These are phyloP conservation scores for Semicossyphus pulcher DNA, from an alignment of 2,113 vertebrate species.

Conservation along the genomic window DNA sequence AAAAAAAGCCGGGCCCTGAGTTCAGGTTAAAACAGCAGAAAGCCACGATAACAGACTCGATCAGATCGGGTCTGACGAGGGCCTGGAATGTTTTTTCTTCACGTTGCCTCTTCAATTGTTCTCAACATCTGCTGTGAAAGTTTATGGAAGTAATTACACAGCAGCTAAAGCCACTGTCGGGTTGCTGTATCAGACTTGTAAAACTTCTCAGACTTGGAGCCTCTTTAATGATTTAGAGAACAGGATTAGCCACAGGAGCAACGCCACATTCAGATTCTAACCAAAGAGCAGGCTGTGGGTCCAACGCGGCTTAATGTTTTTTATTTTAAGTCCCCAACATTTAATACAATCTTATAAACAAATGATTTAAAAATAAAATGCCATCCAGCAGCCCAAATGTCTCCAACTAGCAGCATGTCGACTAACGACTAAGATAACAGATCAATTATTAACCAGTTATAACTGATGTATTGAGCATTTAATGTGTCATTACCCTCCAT, in stretches of 20 bases:
- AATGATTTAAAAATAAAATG: neutral
- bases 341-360: neutral
- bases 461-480: neutral
- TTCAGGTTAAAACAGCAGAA: neutral
- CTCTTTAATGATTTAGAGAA: slow-evolving; percentile 51
- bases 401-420: neutral
- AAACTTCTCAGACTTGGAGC: slow-evolving; percentile 24
- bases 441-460: neutral
- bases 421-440: neutral
- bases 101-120: slow-evolving; percentile 7
- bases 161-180: slow-evolving; percentile 10
- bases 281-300: neutral
- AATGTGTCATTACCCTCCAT: neutral
- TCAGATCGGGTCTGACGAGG: slow-evolving; percentile 1
- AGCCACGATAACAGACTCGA: slow-evolving; percentile 12
- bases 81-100: neutral
- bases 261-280: slow-evolving; percentile 13
- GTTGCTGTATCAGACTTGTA: slow-evolving; percentile 31
- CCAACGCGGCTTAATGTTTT: slow-evolving; percentile 2
- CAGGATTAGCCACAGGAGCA: slow-evolving; percentile 30
- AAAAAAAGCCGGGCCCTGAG: slow-evolving; percentile 15
- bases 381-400: neutral
- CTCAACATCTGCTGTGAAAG: slow-evolving; percentile 20
- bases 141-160: slow-evolving; percentile 49
- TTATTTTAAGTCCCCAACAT: neutral